phyloP scores from a whole-genome alignment of 1,140 invertebrate genomes.

The Eciton burchellii region DNA sequence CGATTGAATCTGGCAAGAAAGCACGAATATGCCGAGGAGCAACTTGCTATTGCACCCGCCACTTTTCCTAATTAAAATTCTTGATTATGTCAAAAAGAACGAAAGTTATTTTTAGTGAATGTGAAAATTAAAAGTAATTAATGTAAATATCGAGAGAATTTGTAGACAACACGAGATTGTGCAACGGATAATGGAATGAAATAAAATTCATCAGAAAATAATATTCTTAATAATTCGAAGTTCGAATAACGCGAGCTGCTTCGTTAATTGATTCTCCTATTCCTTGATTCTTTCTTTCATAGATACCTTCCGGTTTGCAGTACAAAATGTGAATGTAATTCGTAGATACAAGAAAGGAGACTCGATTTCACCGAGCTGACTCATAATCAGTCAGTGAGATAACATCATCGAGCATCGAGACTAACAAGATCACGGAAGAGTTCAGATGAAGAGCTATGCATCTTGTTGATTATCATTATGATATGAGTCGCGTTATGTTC shows the following conservation, averaged over 20 bases:
- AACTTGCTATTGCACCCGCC: background rate
- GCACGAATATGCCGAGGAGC: background rate
- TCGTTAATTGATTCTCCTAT: background rate
- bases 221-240: background rate
- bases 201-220: background rate
- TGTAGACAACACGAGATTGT: background rate
- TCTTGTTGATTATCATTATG: slow-evolving; percentile 44
- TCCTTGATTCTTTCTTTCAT: background rate
- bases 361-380: slow-evolving; percentile 63
- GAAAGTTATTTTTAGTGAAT: background rate
- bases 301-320: background rate
- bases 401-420: slow-evolving; percentile 42
- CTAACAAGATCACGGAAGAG: slow-evolving; percentile 65
- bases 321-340: background rate
- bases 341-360: slow-evolving; percentile 28
- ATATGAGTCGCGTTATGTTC: background rate
- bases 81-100: background rate
- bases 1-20: background rate
- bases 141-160: background rate
- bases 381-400: slow-evolving; percentile 33
- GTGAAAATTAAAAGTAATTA: background rate
- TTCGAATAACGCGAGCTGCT: background rate
- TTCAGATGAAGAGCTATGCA: too few relatives aligned
- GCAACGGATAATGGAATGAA: background rate
- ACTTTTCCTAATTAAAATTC: slow-evolving; percentile 30